Conservation (phyloP, 2,113 vertebrate species). For the Patagioenas fasciata region DNA sequence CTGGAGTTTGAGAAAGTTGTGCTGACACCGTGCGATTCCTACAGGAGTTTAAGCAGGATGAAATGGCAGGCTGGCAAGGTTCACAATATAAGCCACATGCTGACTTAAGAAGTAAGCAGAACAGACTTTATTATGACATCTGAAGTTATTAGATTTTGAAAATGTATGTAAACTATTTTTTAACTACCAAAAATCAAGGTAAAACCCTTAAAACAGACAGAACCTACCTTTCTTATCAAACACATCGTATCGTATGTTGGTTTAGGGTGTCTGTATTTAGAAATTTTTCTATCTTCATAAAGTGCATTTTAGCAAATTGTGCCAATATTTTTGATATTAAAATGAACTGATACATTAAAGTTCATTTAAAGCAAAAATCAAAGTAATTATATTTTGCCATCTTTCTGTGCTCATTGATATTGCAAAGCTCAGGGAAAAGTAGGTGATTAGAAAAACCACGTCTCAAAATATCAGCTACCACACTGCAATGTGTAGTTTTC, state of each 20-base stretch:
- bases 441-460: neutral
- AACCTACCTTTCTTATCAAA: neutral
- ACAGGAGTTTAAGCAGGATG: neutral
- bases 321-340: neutral
- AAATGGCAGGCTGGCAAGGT: neutral
- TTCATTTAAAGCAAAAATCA: neutral
- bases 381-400: neutral
- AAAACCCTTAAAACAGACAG: neutral
- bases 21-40: neutral
- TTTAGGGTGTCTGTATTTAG: neutral
- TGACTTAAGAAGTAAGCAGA: neutral
- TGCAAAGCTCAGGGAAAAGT: neutral
- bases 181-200: neutral
- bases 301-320: conserved; percentile 30
- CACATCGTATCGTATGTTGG: neutral
- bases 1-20: neutral
- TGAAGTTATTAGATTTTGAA: neutral
- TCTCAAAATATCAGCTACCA: neutral
- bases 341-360: neutral
- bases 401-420: neutral
- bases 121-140: neutral
- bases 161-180: neutral
- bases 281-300: neutral
- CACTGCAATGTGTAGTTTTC: neutral
- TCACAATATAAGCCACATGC: neutral